Percentiles rank a stretch among this genome's conserved stretches.
phyloP scores from a whole-genome alignment of 2,797 vertebrate species.

The Eospalax fontanierii region DNA sequence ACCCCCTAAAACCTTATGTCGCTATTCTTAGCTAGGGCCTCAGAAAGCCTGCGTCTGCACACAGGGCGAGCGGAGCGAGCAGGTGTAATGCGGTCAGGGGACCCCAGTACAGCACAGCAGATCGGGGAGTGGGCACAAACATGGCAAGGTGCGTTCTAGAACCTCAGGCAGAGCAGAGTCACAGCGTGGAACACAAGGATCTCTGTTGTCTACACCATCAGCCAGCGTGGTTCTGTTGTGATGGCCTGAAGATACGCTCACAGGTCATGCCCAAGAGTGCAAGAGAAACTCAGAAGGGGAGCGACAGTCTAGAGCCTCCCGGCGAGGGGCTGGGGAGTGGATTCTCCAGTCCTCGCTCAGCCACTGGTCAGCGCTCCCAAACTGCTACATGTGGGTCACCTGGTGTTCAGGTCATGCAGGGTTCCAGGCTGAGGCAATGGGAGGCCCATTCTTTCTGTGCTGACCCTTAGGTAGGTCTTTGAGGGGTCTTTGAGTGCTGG shows the following conservation, averaged over 20 bases:
- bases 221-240: neutral
- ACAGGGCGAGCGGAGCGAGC: too few relatives aligned
- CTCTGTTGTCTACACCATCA: neutral
- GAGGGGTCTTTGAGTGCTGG: neutral
- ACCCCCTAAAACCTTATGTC: neutral
- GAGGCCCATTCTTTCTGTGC: neutral
- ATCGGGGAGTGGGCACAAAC: too few relatives aligned
- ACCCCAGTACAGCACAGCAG: neutral
- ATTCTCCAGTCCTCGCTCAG: too few relatives aligned
- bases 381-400: neutral
- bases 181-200: neutral
- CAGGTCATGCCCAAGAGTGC: neutral
- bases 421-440: neutral
- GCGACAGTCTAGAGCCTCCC: too few relatives aligned
- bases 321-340: too few relatives aligned
- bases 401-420: too few relatives aligned
- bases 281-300: too few relatives aligned
- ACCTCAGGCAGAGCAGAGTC: neutral
- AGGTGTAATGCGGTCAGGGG: neutral
- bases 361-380: neutral
- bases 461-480: neutral
- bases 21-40: neutral
- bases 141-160: neutral
- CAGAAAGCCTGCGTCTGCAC: neutral
- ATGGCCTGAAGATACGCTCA: neutral